Evolutionary conservation across 2,797 vertebrate species (phyloP).

Genomic region (Anguilla marmorata): DNA sequence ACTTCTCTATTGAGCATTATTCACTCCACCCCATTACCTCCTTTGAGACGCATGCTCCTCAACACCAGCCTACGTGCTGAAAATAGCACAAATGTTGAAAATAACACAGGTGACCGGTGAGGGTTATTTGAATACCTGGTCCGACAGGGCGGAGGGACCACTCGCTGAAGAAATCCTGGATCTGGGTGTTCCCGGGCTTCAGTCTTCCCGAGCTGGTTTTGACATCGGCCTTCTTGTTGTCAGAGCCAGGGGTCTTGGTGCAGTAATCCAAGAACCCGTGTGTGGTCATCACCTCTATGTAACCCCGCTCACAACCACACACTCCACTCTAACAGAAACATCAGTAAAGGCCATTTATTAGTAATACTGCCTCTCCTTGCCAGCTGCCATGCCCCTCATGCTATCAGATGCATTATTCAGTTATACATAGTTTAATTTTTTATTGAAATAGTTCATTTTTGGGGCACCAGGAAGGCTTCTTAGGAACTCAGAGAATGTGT

Average conservation of each 20-base stretch:
- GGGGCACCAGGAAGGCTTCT: neutral
- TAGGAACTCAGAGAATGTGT: neutral
- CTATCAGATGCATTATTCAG: neutral
- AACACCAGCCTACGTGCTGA: too few species aligned
- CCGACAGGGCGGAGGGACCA: constrained; percentile 84
- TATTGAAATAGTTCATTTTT: neutral
- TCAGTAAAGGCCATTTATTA: neutral
- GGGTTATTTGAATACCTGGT: constrained; percentile 65
- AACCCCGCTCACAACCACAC: constrained; percentile 81
- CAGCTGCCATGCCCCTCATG: neutral
- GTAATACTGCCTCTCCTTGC: neutral
- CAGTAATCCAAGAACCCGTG: constrained; percentile 84
- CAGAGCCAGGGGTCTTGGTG: constrained; percentile 76
- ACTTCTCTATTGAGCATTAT: neutral
- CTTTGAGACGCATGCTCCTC: too few species aligned
- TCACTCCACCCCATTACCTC: neutral
- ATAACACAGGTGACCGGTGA: neutral
- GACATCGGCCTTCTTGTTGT: constrained; percentile 82
- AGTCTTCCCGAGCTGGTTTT: constrained; percentile 76
- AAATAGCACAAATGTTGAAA: too few species aligned
- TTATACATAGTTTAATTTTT: neutral
- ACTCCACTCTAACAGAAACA: constrained; percentile 69
- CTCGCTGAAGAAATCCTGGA: constrained; percentile 80
- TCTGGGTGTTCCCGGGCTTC: constrained; percentile 76
- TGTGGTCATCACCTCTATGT: constrained; percentile 81